These are phyloP conservation scores for Aplodontia rufa DNA, from an alignment of 2,113 vertebrate genomes.

Conservation along the genomic window DNA sequence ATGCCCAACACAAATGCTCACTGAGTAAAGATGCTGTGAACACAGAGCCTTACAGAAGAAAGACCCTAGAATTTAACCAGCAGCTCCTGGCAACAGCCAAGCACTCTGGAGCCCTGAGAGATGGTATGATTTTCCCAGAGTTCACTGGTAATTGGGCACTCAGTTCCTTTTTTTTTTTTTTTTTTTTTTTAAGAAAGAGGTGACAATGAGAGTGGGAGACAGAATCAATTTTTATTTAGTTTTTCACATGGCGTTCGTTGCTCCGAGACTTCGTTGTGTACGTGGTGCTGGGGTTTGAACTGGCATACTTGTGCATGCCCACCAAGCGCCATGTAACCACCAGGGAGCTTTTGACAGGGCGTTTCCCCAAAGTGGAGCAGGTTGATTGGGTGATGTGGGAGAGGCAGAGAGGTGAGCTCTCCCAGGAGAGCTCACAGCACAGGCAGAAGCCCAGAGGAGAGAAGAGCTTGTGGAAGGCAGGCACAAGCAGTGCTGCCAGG, in stretches of 20 bases:
- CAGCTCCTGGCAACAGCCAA: neutral
- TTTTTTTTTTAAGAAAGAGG: no score
- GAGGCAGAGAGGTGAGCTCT: neutral
- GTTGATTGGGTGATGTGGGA: neutral
- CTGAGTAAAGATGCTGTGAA: neutral
- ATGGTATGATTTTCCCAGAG: neutral
- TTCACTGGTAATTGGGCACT: neutral
- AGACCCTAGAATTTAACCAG: neutral
- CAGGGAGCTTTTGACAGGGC: no score
- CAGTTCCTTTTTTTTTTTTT: no score
- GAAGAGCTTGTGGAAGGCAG: no score
- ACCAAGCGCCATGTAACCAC: no score
- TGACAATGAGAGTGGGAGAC: no score
- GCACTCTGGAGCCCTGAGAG: neutral
- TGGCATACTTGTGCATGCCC: no score
- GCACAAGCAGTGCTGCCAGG: neutral
- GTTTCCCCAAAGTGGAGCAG: no score
- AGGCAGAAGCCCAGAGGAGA: neutral
- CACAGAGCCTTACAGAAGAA: neutral
- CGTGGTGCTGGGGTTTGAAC: no score
- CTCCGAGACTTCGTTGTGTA: no score
- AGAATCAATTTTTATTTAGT: no score
- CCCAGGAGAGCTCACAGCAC: neutral
- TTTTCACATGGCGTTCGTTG: no score
- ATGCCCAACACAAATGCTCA: neutral